Evolutionary conservation across 2,888 invertebrate species (phyloP), one percentile per base, ranked within the genome.

Genomic region (Ypsolopha scabrella): DNA sequence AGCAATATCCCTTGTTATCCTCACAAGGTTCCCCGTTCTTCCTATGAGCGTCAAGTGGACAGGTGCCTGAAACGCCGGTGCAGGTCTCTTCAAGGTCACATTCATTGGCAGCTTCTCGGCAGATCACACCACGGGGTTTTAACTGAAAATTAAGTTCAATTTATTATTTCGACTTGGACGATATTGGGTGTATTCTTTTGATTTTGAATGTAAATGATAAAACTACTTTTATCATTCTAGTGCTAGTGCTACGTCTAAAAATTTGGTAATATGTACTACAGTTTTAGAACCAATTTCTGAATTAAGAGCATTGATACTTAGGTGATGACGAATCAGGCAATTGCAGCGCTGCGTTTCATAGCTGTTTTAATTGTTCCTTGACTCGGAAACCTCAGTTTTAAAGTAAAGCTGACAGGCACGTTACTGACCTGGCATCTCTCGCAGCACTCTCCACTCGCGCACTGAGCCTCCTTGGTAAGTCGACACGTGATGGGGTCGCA

Each of bases 401-500:
- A 24, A 24, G 24, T 3, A 24, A 24, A 24, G 4, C 4, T 24
- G 24, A 24, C 24, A 24, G 9, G 4, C 43, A 13, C 7, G 8
- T 8, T 13, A 38, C 6, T 86, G 85, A 98, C 95, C 87, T 93
- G 93, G 79, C 98, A 98, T 66, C 92, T 90, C 58, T 93, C 92
- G 75, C 98, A 98, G 83, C 98, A 98, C 54, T 94, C 93, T 7
- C 97, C 97, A 37, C 91, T 89, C 50, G 97, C 96, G 76, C 99
- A 99, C 79, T 98, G 93, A 1, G 99, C 94, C 77, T 97, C 98
- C 63, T 94, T 93, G 59, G 92, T 94, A 60, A 99, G 91, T 58
- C 97, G 94, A 83, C 99, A 99, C 50, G 98, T 98, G 75, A 96
- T 93, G 48, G 98, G 96, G 80, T 99, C 98, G 82, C 99, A 99